Evolutionary conservation across 2,888 invertebrate species (phyloP).

Genomic region (Autographa gamma): DNA sequence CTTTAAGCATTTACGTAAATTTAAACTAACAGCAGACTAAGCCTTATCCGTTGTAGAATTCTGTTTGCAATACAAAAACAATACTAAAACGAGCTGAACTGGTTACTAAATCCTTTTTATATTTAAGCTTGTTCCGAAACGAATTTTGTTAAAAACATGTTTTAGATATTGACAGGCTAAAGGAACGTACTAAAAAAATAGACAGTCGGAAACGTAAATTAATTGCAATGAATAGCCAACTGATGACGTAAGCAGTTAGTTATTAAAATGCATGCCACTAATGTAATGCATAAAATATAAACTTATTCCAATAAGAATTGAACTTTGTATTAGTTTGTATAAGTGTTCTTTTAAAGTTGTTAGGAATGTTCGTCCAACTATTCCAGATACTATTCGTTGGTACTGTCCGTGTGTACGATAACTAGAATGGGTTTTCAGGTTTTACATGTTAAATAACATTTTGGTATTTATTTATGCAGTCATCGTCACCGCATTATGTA

Average conservation of each 20-base stretch:
- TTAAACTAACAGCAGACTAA: too few relatives aligned
- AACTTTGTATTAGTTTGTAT: not conserved
- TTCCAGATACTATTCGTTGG: constrained; percentile 1
- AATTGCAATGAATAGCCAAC: not conserved
- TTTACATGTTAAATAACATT: not conserved
- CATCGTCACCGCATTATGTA: not conserved
- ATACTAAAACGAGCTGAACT: too few relatives aligned
- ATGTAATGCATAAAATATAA: not conserved
- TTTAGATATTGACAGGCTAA: not conserved
- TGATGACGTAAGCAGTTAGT: constrained; percentile 3
- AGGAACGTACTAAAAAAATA: not conserved
- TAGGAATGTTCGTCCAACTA: constrained; percentile 4
- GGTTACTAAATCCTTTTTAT: too few relatives aligned
- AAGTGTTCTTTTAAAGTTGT: not conserved
- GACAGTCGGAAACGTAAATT: not conserved
- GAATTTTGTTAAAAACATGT: not conserved
- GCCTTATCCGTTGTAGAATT: too few relatives aligned
- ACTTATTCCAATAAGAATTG: not conserved
- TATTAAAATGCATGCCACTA: not conserved
- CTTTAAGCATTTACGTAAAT: too few relatives aligned
- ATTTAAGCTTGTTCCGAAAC: too few relatives aligned
- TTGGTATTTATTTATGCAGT: not conserved
- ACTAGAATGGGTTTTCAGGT: not conserved
- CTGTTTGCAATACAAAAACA: too few relatives aligned
- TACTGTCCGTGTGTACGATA: not conserved